These are phyloP conservation scores for Drosophila sulfurigaster DNA, from an alignment of 1,140 invertebrate genomes.

Conservation along the genomic window DNA sequence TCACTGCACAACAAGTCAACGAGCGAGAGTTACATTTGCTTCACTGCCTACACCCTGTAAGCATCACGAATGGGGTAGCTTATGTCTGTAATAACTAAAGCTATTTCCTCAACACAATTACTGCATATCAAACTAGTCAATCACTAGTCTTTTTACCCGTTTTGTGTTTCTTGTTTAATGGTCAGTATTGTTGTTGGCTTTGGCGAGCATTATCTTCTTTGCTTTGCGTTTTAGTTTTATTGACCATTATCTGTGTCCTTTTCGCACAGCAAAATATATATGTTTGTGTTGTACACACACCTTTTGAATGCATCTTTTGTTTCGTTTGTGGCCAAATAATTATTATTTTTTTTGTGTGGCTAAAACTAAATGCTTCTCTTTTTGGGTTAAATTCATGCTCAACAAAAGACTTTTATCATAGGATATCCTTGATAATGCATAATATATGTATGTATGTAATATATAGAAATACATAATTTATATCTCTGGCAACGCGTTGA, in stretches of 20 bases:
- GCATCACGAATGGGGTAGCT: background rate
- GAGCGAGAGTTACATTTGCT: constrained; percentile 27
- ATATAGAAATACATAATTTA: background rate
- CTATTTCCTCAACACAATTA: too few relatives aligned
- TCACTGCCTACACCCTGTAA: constrained; percentile 15
- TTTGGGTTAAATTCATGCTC: background rate
- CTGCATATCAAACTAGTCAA: too few relatives aligned
- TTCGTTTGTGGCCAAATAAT: constrained; percentile 13
- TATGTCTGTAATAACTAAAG: background rate
- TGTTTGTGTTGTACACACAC: background rate
- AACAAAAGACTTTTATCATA: background rate
- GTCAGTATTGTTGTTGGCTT: constrained; percentile 20
- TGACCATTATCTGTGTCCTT: constrained; percentile 34
- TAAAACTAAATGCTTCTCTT: background rate
- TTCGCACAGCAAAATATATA: constrained; percentile 6
- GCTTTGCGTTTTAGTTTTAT: constrained; percentile 22
- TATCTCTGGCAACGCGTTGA: background rate
- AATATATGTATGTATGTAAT: background rate
- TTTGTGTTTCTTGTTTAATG: constrained; percentile 15
- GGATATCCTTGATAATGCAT: constrained; percentile 6
- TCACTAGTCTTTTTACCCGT: too few relatives aligned
- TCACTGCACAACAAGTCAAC: constrained; percentile 21
- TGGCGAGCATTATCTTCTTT: constrained; percentile 18
- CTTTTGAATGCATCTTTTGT: background rate
- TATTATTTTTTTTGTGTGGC: background rate